Conservation (phyloP, 2,888 invertebrate genomes). For the Aporophyla lueneburgensis region DNA sequence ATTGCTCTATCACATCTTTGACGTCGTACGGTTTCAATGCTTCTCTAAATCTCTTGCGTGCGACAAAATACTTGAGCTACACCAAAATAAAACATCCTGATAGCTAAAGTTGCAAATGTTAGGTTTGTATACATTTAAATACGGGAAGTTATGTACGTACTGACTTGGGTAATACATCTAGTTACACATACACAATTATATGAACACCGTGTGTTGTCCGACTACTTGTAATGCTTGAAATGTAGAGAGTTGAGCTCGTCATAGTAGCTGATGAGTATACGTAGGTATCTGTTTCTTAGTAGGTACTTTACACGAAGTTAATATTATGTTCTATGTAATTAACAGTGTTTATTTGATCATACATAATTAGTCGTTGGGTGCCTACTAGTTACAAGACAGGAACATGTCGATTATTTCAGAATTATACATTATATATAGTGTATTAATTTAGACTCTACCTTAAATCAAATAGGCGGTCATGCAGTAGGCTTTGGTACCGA, state of each 20-base stretch:
- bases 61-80: conserved; percentile 97
- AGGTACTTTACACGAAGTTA: background rate
- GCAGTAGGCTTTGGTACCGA: conserved; percentile 62
- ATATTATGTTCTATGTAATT: conserved; percentile 2
- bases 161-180: background rate
- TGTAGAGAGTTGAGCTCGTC: conserved; percentile 19
- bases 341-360: conserved; percentile 11
- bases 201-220: conserved; percentile 10
- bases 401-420: conserved; percentile 24
- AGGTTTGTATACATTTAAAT: conserved; percentile 35
- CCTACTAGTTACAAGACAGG: conserved; percentile 30
- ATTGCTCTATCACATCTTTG: conserved; percentile 98
- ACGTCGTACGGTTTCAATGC: conserved; percentile 98
- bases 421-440: conserved; percentile 17
- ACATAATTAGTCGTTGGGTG: conserved; percentile 22
- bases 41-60: conserved; percentile 97
- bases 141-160: conserved; percentile 20
- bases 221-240: conserved; percentile 19
- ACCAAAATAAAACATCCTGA: conserved; percentile 88
- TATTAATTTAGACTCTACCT: conserved; percentile 39
- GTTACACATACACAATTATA: conserved; percentile 14
- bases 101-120: conserved; percentile 68
- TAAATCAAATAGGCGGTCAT: conserved; percentile 68
- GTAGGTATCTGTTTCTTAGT: conserved; percentile 12
- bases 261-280: conserved; percentile 13